These are phyloP conservation scores for Trematomus bernacchii DNA, from an alignment of 2,797 vertebrate genomes.

Conservation along the genomic window DNA sequence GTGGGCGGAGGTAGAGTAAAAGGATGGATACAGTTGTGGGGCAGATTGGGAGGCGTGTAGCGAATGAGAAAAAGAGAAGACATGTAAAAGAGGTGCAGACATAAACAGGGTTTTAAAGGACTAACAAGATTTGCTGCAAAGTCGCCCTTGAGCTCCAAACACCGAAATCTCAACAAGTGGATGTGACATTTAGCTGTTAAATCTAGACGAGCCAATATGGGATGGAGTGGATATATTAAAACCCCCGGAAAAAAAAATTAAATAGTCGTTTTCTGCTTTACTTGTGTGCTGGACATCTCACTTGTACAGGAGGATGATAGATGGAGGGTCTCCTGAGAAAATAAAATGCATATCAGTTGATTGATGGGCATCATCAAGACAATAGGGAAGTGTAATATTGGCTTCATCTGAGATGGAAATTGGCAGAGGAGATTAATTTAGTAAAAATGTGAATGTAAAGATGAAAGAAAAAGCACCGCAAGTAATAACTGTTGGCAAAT, in stretches of 20 bases:
- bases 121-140: constrained; percentile 77
- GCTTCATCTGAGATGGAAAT: constrained; percentile 20
- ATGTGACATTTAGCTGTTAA: constrained; percentile 46
- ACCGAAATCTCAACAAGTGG: constrained; percentile 68
- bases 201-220: constrained; percentile 14
- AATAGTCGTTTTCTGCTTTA: background rate
- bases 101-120: constrained; percentile 78
- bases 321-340: constrained; percentile 22
- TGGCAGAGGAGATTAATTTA: constrained; percentile 50
- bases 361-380: constrained; percentile 43
- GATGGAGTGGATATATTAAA: constrained; percentile 7
- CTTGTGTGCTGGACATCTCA: constrained; percentile 5
- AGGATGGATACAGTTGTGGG: constrained; percentile 67
- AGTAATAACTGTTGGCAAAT: constrained; percentile 12
- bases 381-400: constrained; percentile 35
- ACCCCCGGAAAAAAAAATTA: background rate
- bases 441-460: constrained; percentile 3
- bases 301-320: constrained; percentile 24
- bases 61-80: constrained; percentile 79
- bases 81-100: constrained; percentile 73
- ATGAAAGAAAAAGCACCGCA: constrained; percentile 13
- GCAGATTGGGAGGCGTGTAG: constrained; percentile 78
- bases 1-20: constrained; percentile 80
- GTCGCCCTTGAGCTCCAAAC: constrained; percentile 77
- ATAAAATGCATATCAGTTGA: constrained; percentile 53